phyloP scores from a whole-genome alignment of 1,140 invertebrate genomes.

The Drosophila repleta region DNA sequence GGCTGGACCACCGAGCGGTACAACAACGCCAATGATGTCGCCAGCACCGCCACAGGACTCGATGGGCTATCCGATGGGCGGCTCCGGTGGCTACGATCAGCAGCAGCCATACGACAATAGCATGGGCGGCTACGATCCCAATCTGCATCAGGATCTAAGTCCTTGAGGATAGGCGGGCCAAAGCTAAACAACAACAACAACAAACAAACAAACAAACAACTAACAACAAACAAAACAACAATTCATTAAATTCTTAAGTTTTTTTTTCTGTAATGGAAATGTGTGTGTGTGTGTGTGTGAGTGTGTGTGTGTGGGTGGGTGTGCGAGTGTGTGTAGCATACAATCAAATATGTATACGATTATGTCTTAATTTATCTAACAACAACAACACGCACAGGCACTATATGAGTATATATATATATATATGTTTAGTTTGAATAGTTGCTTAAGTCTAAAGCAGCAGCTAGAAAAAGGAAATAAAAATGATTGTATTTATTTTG shows the following conservation, averaged over 20 bases:
- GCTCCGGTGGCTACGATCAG: conserved; percentile 92
- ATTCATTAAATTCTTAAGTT: not conserved
- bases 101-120: conserved; percentile 93
- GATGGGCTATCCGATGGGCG: conserved; percentile 94
- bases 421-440: too few relatives aligned
- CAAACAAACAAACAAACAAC: conserved; percentile 20
- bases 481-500: too few relatives aligned
- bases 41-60: conserved; percentile 95
- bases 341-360: conserved; percentile 60
- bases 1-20: conserved; percentile 92
- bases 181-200: conserved; percentile 36
- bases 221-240: not conserved
- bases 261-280: conserved; percentile 1
- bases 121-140: conserved; percentile 94
- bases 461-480: too few relatives aligned
- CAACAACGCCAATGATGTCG: conserved; percentile 96
- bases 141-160: conserved; percentile 92
- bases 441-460: too few relatives aligned
- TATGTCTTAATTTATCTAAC: conserved; percentile 37
- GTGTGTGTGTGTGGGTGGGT: conserved; percentile 5
- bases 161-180: conserved; percentile 84
- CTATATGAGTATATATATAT: too few relatives aligned
- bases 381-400: conserved; percentile 9
- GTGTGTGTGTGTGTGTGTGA: conserved; percentile 14
- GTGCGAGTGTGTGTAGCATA: conserved; percentile 27